phyloP scores from a whole-genome alignment of 2,888 invertebrate species.

The Harpalus rubripes region DNA sequence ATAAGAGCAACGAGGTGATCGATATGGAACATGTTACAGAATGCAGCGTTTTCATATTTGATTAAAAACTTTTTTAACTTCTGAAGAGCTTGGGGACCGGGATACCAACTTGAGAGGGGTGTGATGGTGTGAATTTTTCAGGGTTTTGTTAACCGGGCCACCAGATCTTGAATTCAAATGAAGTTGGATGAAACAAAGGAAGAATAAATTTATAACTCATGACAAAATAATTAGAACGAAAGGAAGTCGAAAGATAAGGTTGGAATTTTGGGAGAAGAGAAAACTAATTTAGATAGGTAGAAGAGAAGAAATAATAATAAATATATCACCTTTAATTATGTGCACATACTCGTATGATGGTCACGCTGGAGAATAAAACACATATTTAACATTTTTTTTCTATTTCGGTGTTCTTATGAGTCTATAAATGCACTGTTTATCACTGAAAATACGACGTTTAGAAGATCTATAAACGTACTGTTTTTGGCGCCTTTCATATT shows the following conservation, averaged over 20 bases:
- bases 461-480: too few species aligned
- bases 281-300: background rate
- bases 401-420: too few species aligned
- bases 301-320: background rate
- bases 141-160: constrained; percentile 39
- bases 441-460: too few species aligned
- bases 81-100: constrained; percentile 31
- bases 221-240: constrained; percentile 36
- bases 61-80: constrained; percentile 61
- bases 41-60: constrained; percentile 60
- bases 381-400: too few species aligned
- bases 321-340: background rate
- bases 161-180: constrained; percentile 47
- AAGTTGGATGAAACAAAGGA: constrained; percentile 14
- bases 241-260: background rate
- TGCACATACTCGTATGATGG: too few species aligned
- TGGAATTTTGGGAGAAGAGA: background rate
- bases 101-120: constrained; percentile 16
- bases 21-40: constrained; percentile 27
- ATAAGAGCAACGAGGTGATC: constrained; percentile 46
- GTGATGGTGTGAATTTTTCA: constrained; percentile 38
- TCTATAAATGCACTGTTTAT: too few species aligned
- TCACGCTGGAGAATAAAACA: too few species aligned
- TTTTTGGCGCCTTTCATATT: too few species aligned
- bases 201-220: constrained; percentile 23